Percentiles rank a stretch among this genome's conserved stretches.
Evolutionary conservation across 2,888 invertebrate genomes (phyloP).

Genomic region (Acholoe squamosa): DNA sequence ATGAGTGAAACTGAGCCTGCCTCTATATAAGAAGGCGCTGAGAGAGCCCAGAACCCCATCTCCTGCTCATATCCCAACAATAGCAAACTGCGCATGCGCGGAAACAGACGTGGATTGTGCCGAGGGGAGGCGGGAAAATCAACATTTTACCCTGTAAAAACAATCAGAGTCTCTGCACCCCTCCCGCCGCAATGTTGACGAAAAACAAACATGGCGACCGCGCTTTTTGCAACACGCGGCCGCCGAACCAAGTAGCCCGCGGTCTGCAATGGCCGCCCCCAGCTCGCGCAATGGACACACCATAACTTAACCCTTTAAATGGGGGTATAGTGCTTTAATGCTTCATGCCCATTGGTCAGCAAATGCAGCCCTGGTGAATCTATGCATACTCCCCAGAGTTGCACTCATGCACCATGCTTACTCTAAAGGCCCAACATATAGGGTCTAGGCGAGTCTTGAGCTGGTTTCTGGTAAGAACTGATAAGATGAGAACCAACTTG

Average conservation of each 20-base stretch:
- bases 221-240: constrained; percentile 32
- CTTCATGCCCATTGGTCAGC: too few species aligned
- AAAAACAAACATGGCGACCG: constrained; percentile 48
- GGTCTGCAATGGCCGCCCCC: background rate
- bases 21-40: background rate
- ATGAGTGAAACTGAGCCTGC: background rate
- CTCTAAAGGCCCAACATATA: too few species aligned
- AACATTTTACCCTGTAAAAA: constrained; percentile 57
- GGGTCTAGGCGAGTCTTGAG: too few species aligned
- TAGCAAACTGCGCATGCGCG: constrained; percentile 32
- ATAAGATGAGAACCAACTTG: too few species aligned
- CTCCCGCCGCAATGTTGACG: constrained; percentile 24
- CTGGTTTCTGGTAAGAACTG: too few species aligned
- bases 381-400: background rate
- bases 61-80: constrained; percentile 28
- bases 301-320: too few species aligned
- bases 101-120: constrained; percentile 38
- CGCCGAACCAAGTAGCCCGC: constrained; percentile 30
- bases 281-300: too few species aligned
- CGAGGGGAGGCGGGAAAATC: background rate
- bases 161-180: background rate
- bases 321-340: too few species aligned
- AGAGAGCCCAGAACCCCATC: constrained; percentile 22
- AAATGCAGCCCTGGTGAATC: background rate
- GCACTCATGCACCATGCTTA: too few species aligned